Evolutionary conservation across 2,888 invertebrate species (phyloP).

Genomic region (Cerastoderma edule): DNA sequence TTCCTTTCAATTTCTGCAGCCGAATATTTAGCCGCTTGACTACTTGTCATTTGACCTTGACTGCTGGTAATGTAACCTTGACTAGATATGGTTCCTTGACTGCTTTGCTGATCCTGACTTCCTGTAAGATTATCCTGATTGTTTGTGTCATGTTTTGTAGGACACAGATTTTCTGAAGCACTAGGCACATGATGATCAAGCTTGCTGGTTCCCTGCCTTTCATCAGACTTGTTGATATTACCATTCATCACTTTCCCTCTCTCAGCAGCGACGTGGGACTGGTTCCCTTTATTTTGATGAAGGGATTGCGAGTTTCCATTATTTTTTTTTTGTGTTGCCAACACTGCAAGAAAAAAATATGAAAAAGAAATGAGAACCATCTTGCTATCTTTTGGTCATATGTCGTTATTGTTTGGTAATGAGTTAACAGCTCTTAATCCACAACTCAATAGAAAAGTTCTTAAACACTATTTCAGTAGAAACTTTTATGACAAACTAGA

Average conservation of each 20-base stretch:
- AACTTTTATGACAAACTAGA: too few relatives aligned
- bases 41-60: constrained; percentile 15
- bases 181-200: not conserved
- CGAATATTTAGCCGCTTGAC: constrained; percentile 64
- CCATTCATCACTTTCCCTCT: not conserved
- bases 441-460: too few relatives aligned
- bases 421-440: too few relatives aligned
- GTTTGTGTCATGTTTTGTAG: too few relatives aligned
- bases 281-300: not conserved
- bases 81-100: constrained; percentile 19
- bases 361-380: too few relatives aligned
- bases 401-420: too few relatives aligned
- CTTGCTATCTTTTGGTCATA: too few relatives aligned
- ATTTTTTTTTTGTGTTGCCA: constrained; percentile 36
- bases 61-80: constrained; percentile 2
- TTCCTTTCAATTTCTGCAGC: constrained; percentile 72
- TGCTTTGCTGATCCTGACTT: constrained; percentile 23
- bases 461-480: too few relatives aligned
- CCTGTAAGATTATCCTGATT: not conserved
- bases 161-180: not conserved
- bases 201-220: not conserved
- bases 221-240: not conserved
- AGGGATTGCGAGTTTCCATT: not conserved
- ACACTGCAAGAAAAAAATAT: constrained; percentile 23
- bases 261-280: not conserved